Conservation (phyloP, 2,888 invertebrate species). For the Desoria tigrina region DNA sequence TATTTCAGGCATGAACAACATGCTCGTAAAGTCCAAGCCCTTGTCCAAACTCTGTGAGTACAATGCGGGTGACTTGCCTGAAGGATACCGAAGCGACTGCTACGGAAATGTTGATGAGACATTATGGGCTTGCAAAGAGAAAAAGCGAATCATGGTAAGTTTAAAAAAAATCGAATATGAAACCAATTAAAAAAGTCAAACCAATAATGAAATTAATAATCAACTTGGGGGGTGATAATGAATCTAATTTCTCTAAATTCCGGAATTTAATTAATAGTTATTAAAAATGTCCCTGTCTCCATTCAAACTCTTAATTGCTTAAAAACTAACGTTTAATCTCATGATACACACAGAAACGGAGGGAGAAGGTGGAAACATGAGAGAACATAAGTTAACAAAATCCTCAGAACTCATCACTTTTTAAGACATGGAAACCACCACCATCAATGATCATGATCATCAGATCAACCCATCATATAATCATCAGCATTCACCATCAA, state of each 20-base stretch:
- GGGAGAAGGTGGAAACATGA: constrained; percentile 47
- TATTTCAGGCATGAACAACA: constrained; percentile 45
- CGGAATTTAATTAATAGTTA: not conserved
- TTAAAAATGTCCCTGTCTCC: constrained; percentile 5
- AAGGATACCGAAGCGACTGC: constrained; percentile 75
- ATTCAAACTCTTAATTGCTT: not conserved
- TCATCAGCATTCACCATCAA: constrained; percentile 2
- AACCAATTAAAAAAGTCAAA: too few relatives aligned
- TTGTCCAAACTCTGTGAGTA: constrained; percentile 73
- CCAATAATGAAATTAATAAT: too few relatives aligned
- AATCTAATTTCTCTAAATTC: too few relatives aligned
- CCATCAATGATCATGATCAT: constrained; percentile 13
- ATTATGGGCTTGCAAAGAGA: constrained; percentile 77
- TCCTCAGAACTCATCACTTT: not conserved
- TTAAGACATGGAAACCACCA: not conserved
- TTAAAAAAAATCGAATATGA: constrained; percentile 18
- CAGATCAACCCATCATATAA: constrained; percentile 27
- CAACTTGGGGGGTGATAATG: too few relatives aligned
- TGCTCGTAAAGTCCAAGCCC: constrained; percentile 61
- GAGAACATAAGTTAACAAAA: constrained; percentile 14
- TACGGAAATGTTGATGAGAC: constrained; percentile 78
- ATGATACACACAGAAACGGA: constrained; percentile 40
- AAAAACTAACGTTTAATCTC: constrained; percentile 31
- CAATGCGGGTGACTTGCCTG: constrained; percentile 67
- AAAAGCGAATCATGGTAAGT: constrained; percentile 75